phyloP scores from a whole-genome alignment of 2,113 vertebrate genomes.

The Proteles cristata region DNA sequence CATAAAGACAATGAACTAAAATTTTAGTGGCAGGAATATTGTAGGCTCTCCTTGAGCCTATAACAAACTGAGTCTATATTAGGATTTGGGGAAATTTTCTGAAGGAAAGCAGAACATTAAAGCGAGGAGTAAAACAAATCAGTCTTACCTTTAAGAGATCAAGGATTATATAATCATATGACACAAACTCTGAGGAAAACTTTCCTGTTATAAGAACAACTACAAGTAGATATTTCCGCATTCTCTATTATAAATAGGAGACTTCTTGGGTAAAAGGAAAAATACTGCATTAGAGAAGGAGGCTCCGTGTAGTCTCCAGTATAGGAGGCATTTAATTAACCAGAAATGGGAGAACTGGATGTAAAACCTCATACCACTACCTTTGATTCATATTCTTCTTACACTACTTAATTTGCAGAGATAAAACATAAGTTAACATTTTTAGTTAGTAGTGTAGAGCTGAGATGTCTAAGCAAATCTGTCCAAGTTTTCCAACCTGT shows the following conservation, averaged over 20 bases:
- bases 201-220: not conserved
- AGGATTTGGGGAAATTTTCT: not conserved
- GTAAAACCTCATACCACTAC: not conserved
- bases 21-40: not conserved
- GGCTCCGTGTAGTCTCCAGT: not conserved
- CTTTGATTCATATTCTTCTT: not conserved
- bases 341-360: not conserved
- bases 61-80: not conserved
- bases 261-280: not conserved
- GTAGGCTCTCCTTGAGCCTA: not conserved
- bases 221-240: not conserved
- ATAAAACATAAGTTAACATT: not conserved
- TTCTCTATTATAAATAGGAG: not conserved
- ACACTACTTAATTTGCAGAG: not conserved
- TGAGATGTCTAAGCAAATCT: not conserved
- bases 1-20: not conserved
- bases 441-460: not conserved
- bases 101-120: not conserved
- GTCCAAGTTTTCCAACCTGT: not conserved
- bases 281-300: not conserved
- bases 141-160: not conserved
- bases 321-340: not conserved
- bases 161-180: not conserved
- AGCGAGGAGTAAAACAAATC: not conserved
- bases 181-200: not conserved